Evolutionary conservation across 2,113 vertebrate species (phyloP).

Genomic region (Ophiodon elongatus): DNA sequence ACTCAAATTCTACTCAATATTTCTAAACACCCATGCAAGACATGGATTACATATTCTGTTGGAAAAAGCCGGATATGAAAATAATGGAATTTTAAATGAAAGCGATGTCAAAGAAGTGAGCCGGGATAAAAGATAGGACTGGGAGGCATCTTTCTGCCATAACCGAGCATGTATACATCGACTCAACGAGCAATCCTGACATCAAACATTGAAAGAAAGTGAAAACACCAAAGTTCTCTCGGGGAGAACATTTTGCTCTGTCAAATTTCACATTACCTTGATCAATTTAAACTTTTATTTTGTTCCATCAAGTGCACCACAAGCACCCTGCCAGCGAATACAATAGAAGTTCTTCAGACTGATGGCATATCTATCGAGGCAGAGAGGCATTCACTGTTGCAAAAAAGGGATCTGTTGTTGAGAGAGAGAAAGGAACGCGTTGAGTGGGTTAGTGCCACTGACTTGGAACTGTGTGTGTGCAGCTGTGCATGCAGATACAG

Average conservation of each 20-base stretch:
- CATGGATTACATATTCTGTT: background rate
- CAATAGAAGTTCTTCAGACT: constrained; percentile 47
- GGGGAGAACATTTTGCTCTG: constrained; percentile 62
- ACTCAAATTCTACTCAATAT: constrained; percentile 1
- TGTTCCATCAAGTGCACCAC: constrained; percentile 52
- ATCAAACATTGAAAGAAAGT: constrained; percentile 69
- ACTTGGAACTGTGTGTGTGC: background rate
- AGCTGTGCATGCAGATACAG: background rate
- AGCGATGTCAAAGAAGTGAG: constrained; percentile 40
- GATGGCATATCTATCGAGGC: constrained; percentile 37
- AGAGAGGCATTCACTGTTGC: background rate
- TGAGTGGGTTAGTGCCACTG: background rate
- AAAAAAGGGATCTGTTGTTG: background rate
- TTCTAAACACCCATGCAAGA: background rate
- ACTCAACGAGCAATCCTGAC: constrained; percentile 52
- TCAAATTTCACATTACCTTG: constrained; percentile 70
- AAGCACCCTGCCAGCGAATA: constrained; percentile 46
- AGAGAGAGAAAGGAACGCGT: constrained; percentile 16
- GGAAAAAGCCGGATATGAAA: constrained; percentile 17
- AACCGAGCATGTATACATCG: constrained; percentile 54
- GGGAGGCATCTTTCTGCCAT: constrained; percentile 47
- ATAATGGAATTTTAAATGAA: constrained; percentile 58
- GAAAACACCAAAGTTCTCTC: constrained; percentile 64
- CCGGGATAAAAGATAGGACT: constrained; percentile 51
- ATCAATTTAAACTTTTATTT: constrained; percentile 73